Evolutionary conservation across 2,888 invertebrate species (phyloP).

Genomic region (Sturmia bella): DNA sequence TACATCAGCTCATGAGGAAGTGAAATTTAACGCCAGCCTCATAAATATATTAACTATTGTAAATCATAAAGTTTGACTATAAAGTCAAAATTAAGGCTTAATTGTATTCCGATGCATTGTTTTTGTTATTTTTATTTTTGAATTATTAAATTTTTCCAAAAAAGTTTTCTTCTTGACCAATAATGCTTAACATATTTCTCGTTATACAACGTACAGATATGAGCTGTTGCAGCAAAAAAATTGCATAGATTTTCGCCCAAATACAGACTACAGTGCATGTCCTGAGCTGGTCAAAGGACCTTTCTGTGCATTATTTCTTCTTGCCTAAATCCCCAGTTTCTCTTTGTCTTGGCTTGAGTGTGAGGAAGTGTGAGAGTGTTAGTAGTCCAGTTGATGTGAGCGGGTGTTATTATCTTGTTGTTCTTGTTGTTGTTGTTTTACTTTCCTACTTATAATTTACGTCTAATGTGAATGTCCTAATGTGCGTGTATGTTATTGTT

Average conservation of each 20-base stretch:
- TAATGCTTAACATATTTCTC: too few relatives aligned
- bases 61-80: too few relatives aligned
- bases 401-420: conserved; percentile 24
- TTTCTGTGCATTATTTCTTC: conserved; percentile 60
- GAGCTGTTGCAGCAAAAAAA: too few relatives aligned
- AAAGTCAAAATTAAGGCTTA: too few relatives aligned
- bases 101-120: too few relatives aligned
- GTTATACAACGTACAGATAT: too few relatives aligned
- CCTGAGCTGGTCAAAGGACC: conserved; percentile 56
- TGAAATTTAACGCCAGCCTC: too few relatives aligned
- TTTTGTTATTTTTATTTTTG: too few relatives aligned
- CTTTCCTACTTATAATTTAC: conserved; percentile 47
- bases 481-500: conserved; percentile 32
- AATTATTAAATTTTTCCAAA: too few relatives aligned
- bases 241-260: not conserved
- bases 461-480: conserved; percentile 43
- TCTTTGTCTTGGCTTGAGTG: not conserved
- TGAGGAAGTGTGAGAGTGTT: not conserved
- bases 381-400: not conserved
- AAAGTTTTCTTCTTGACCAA: too few relatives aligned
- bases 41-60: too few relatives aligned
- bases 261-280: not conserved
- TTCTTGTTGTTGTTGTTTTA: conserved; percentile 25
- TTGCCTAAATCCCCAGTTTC: conserved; percentile 41
- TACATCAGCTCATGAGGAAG: too few relatives aligned